phyloP scores from a whole-genome alignment of 2,888 invertebrate genomes.

The Molanna angustata region DNA sequence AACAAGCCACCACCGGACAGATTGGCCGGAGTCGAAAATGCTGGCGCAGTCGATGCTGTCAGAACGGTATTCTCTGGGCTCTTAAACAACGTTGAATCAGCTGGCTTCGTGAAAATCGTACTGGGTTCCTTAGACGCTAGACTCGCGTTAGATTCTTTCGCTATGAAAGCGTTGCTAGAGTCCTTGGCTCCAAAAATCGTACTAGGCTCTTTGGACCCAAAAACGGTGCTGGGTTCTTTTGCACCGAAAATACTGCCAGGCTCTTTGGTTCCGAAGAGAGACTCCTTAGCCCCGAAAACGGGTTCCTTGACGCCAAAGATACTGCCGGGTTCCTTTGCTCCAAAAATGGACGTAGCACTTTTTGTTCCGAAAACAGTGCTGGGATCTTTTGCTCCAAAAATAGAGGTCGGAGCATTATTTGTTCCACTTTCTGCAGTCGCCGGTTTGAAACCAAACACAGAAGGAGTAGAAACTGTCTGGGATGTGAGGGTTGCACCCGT shows the following conservation, averaged over 20 bases:
- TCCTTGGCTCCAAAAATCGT: too few species aligned
- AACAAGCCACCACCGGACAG: slow-evolving; percentile 33
- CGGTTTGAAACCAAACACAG: not conserved
- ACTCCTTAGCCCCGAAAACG: slow-evolving; percentile 6
- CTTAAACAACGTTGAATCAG: slow-evolving; percentile 7
- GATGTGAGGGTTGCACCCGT: not conserved
- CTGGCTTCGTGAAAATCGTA: slow-evolving; percentile 1
- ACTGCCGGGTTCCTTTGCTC: too few species aligned
- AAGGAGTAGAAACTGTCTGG: not conserved
- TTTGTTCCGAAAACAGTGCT: too few species aligned
- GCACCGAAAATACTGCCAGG: too few species aligned
- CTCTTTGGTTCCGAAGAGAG: not conserved
- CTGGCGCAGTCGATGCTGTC: not conserved
- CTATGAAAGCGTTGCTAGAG: too few species aligned
- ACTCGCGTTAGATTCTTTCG: too few species aligned
- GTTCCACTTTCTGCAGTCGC: not conserved
- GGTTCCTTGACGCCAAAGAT: slow-evolving; percentile 5
- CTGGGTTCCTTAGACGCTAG: too few species aligned
- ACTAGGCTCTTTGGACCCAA: too few species aligned
- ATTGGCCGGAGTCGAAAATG: slow-evolving; percentile 1
- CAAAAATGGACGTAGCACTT: too few species aligned
- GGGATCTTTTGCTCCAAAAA: too few species aligned
- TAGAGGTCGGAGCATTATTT: too few species aligned
- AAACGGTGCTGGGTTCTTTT: too few species aligned
- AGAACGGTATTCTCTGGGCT: slow-evolving; percentile 1